These are phyloP conservation scores for Xenentodon cancila DNA, from an alignment of 2,797 vertebrate genomes.

Conservation along the genomic window DNA sequence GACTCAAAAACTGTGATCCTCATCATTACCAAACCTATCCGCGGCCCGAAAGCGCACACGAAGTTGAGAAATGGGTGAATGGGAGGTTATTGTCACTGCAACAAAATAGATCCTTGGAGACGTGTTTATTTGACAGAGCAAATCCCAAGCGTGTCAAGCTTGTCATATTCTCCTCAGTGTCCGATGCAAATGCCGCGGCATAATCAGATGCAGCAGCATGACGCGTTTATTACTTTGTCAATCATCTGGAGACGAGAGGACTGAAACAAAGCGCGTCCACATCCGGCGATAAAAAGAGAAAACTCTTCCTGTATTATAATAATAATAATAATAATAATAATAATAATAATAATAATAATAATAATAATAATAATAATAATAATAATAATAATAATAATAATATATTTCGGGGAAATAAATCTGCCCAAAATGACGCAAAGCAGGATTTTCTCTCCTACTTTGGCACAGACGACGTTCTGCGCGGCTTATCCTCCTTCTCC, in stretches of 20 bases:
- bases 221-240: constrained; percentile 83
- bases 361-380: constrained; percentile 5
- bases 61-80: constrained; percentile 48
- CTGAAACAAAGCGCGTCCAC: constrained; percentile 73
- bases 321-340: constrained; percentile 14
- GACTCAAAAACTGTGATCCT: not conserved
- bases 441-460: constrained; percentile 39
- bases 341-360: constrained; percentile 14
- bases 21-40: too few relatives aligned
- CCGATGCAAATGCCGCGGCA: constrained; percentile 74
- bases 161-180: constrained; percentile 76
- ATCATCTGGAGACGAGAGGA: constrained; percentile 75
- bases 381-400: constrained; percentile 5
- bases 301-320: constrained; percentile 65
- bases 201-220: constrained; percentile 80
- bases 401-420: not conserved
- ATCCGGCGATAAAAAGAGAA: constrained; percentile 76
- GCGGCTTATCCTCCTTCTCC: constrained; percentile 65
- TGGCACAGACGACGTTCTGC: constrained; percentile 47
- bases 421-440: constrained; percentile 15
- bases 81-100: constrained; percentile 52
- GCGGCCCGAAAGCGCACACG: too few relatives aligned
- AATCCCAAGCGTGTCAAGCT: constrained; percentile 76
- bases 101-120: constrained; percentile 73
- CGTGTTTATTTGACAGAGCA: constrained; percentile 78